These are phyloP conservation scores for Coilia nasus DNA, from an alignment of 2,797 vertebrate genomes.

Conservation along the genomic window DNA sequence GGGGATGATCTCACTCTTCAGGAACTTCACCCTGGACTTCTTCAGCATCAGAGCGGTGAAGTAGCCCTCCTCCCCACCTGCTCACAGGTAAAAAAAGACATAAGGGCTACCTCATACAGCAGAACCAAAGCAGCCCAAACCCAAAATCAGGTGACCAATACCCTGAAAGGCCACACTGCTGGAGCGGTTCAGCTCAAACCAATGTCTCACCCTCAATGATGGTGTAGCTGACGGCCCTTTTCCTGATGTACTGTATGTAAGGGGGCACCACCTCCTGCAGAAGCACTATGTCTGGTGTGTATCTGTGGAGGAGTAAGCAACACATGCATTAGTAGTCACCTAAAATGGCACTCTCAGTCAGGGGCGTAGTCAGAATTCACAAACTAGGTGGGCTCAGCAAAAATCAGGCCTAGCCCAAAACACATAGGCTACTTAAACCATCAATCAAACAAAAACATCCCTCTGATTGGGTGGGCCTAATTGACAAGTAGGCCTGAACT, in stretches of 20 bases:
- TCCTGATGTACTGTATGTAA: slow-evolving; percentile 83
- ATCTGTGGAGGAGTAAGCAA: slow-evolving; percentile 70
- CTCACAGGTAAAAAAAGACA: slow-evolving; percentile 12
- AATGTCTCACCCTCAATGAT: slow-evolving; percentile 69
- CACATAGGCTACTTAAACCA: no score
- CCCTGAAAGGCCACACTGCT: no score
- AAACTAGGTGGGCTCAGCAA: no score
- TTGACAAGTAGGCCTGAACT: no score
- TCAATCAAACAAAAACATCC: no score
- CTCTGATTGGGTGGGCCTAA: no score
- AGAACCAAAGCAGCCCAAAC: neutral
- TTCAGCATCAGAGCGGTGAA: slow-evolving; percentile 93
- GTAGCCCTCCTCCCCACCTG: slow-evolving; percentile 86
- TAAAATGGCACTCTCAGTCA: no score
- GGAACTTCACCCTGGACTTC: slow-evolving; percentile 84
- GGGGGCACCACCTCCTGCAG: slow-evolving; percentile 91
- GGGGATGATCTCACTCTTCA: slow-evolving; percentile 80
- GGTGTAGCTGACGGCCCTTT: slow-evolving; percentile 83
- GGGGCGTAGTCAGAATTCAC: no score
- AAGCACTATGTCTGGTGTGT: slow-evolving; percentile 91
- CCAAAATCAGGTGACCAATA: no score
- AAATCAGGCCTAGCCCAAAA: no score
- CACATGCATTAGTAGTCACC: neutral
- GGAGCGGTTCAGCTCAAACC: neutral
- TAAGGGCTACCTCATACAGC: neutral